Percentiles rank a stretch among this genome's conserved stretches.
Conservation (phyloP, 2,113 vertebrate genomes). For the Hippolais icterina region DNA sequence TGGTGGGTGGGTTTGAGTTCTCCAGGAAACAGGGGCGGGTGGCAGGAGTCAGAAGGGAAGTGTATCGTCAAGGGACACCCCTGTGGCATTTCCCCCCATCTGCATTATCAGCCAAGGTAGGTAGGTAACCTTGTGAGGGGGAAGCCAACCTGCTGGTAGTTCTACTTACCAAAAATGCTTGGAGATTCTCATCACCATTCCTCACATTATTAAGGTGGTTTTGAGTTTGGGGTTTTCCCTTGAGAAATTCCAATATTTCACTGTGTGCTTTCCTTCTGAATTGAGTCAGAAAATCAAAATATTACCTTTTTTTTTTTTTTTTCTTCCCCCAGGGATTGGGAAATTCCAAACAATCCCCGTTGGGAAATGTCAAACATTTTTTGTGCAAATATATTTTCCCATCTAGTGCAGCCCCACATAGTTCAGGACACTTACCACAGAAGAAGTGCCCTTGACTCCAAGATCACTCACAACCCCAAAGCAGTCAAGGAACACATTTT, state of each 20-base stretch:
- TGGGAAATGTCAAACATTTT: background rate
- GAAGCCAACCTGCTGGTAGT: background rate
- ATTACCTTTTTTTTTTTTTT: background rate
- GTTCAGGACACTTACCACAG: background rate
- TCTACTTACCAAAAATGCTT: background rate
- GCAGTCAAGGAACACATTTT: background rate
- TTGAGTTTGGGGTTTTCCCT: background rate
- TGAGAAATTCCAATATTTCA: background rate
- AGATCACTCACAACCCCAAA: background rate
- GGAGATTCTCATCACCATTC: background rate
- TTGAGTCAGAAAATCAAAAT: background rate
- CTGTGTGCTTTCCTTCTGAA: background rate
- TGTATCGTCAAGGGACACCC: background rate
- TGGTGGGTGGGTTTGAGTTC: background rate
- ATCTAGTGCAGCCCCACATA: background rate
- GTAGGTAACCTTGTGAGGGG: background rate
- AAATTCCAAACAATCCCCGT: background rate
- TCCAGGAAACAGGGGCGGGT: background rate
- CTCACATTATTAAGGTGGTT: background rate
- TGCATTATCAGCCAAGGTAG: background rate
- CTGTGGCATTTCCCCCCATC: background rate
- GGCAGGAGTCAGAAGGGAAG: background rate
- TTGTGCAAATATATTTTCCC: background rate
- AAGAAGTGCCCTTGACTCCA: background rate
- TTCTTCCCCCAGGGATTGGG: background rate